phyloP scores from a whole-genome alignment of 2,113 vertebrate genomes.

The Dasyurus viverrinus region DNA sequence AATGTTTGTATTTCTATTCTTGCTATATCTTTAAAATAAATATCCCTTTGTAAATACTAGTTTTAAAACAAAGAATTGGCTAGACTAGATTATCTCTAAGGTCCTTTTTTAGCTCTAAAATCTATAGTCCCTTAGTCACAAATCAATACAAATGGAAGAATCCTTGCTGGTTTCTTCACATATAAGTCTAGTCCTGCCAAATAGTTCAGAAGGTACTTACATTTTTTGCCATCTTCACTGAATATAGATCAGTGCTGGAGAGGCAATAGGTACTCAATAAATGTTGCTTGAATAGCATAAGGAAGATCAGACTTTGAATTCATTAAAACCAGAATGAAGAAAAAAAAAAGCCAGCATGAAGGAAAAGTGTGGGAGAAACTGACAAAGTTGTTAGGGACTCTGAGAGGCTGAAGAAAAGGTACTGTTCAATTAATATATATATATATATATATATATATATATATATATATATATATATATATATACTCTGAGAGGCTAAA shows the following conservation, averaged over 20 bases:
- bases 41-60: background rate
- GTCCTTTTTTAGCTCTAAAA: background rate
- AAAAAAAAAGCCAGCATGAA: background rate
- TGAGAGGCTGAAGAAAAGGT: background rate
- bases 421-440: background rate
- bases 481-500: too few relatives aligned
- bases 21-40: background rate
- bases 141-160: background rate
- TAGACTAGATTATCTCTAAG: background rate
- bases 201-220: background rate
- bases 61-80: background rate
- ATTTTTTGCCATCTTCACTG: background rate
- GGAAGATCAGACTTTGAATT: background rate
- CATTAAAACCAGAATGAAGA: background rate
- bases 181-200: background rate
- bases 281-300: background rate
- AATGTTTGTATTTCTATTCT: background rate
- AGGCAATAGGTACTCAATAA: background rate
- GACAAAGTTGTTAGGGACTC: background rate
- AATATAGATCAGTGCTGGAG: background rate
- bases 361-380: background rate
- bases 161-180: background rate
- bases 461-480: too few relatives aligned
- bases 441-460: too few relatives aligned
- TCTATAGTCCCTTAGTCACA: background rate